These are phyloP conservation scores for Drosophila diplacantha DNA, from an alignment of 2,888 invertebrate species.

Conservation along the genomic window DNA sequence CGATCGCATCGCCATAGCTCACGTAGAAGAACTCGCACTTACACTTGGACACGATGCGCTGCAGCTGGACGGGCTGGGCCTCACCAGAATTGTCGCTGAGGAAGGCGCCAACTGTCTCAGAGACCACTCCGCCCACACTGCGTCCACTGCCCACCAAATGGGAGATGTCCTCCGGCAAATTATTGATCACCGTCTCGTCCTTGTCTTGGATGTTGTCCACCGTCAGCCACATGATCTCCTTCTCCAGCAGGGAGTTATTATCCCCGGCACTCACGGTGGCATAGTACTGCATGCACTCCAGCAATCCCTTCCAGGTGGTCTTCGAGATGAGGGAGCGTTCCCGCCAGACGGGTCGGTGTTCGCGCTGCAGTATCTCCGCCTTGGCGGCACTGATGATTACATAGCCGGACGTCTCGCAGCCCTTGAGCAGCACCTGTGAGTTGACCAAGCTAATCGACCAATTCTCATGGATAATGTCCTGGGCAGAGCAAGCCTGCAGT, in stretches of 20 bases:
- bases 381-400: conserved; percentile 97
- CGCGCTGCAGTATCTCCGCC: conserved; percentile 93
- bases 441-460: conserved; percentile 89
- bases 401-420: conserved; percentile 97
- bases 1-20: conserved; percentile 88
- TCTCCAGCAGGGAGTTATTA: conserved; percentile 84
- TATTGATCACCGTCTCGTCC: conserved; percentile 86
- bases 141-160: conserved; percentile 95
- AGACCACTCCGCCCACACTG: conserved; percentile 97
- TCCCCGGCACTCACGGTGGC: conserved; percentile 94
- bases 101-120: conserved; percentile 90
- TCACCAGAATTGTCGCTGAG: conserved; percentile 82
- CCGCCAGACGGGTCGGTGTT: conserved; percentile 93
- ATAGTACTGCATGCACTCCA: conserved; percentile 99
- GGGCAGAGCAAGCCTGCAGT: conserved; percentile 90
- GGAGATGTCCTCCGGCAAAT: conserved; percentile 91
- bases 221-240: conserved; percentile 97
- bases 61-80: conserved; percentile 84
- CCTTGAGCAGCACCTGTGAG: conserved; percentile 88
- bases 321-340: conserved; percentile 92
- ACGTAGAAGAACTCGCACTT: conserved; percentile 99
- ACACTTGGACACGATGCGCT: conserved; percentile 97
- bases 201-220: conserved; percentile 94
- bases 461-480: conserved; percentile 94
- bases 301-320: conserved; percentile 95